A percentile compares a stretch with the other conserved stretches of the same genome.
These are phyloP conservation scores for Dicycla oo DNA, from an alignment of 2,888 invertebrate genomes.

Conservation along the genomic window DNA sequence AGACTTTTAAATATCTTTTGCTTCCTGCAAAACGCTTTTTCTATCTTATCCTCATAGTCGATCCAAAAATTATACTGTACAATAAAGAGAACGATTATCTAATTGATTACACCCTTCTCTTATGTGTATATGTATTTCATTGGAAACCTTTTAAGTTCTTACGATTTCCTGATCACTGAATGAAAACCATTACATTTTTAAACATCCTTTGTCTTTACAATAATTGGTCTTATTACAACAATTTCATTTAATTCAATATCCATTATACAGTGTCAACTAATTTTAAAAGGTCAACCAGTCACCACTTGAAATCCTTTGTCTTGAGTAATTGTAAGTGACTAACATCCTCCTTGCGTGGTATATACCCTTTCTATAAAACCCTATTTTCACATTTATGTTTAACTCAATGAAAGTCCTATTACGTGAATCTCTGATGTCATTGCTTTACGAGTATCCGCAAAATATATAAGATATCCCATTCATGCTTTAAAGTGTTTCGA, in stretches of 20 bases:
- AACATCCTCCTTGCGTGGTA: constrained; percentile 19
- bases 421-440: not conserved
- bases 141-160: constrained; percentile 3
- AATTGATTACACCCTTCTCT: not conserved
- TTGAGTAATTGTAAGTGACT: constrained; percentile 12
- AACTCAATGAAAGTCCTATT: not conserved
- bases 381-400: not conserved
- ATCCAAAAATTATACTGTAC: not conserved
- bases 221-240: constrained; percentile 13
- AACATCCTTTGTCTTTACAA: not conserved
- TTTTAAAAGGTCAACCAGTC: constrained; percentile 38
- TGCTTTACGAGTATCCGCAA: not conserved
- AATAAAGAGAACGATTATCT: not conserved
- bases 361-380: not conserved
- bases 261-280: constrained; percentile 29
- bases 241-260: constrained; percentile 40
- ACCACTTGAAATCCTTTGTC: constrained; percentile 30
- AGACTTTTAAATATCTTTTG: not conserved
- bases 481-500: not conserved
- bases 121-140: not conserved
- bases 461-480: too few species aligned
- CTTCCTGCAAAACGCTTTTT: not conserved
- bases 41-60: not conserved
- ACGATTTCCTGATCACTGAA: constrained; percentile 25
- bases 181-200: not conserved